Conservation (phyloP, 2,888 invertebrate species). For the Nysson spinosus region DNA sequence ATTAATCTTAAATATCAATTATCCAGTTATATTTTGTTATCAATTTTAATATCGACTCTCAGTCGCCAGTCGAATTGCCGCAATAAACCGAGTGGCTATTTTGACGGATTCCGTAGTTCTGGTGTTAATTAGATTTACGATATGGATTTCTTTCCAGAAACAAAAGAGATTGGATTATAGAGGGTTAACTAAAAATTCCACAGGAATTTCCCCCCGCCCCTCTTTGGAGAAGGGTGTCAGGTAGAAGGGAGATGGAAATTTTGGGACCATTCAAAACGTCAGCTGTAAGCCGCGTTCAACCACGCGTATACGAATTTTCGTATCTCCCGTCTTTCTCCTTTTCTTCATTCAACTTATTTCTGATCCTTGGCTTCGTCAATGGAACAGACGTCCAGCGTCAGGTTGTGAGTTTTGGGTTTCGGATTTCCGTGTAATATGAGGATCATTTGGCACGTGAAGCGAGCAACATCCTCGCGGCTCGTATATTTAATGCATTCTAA, state of each 20-base stretch:
- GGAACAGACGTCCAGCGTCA: constrained; percentile 35
- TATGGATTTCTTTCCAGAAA: no score
- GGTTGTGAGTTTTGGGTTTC: constrained; percentile 46
- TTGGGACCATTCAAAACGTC: constrained; percentile 22
- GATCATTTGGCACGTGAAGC: neutral
- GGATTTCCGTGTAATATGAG: constrained; percentile 48
- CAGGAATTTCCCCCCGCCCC: no score
- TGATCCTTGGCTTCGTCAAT: constrained; percentile 23
- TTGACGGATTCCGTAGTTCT: no score
- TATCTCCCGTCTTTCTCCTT: constrained; percentile 13
- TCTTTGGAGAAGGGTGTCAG: no score
- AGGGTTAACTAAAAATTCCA: no score
- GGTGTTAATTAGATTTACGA: no score
- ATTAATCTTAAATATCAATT: no score
- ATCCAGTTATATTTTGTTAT: no score
- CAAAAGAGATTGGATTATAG: no score
- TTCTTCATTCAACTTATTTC: constrained; percentile 7
- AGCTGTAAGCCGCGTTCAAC: constrained; percentile 47
- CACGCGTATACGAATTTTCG: constrained; percentile 25
- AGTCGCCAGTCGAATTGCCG: no score
- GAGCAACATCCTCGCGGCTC: constrained; percentile 1
- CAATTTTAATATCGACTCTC: no score
- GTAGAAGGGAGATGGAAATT: constrained; percentile 20
- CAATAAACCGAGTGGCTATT: no score
- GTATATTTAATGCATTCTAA: constrained; percentile 8